These are phyloP conservation scores for Bucorvus abyssinicus DNA, from an alignment of 2,797 vertebrate genomes.

Conservation along the genomic window DNA sequence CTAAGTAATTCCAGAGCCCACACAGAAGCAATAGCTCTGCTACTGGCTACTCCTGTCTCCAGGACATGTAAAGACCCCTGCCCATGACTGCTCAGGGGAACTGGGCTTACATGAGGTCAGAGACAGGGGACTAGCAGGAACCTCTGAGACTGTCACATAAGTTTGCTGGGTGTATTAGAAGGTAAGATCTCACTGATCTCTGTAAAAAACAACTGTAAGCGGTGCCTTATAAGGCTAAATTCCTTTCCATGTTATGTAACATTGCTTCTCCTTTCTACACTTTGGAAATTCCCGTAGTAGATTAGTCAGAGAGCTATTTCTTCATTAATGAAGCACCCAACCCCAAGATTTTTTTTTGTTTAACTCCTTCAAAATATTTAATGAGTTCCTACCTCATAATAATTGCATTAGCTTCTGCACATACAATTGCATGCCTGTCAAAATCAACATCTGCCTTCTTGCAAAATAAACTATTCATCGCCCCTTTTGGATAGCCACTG, in stretches of 20 bases:
- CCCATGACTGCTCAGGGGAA: background rate
- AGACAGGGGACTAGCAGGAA: background rate
- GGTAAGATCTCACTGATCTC: background rate
- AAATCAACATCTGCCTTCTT: background rate
- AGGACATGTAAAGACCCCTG: background rate
- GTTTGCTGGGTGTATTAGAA: background rate
- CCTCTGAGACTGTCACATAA: background rate
- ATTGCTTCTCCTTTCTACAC: background rate
- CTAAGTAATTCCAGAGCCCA: background rate
- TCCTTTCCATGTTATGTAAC: background rate
- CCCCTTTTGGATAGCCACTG: slow-evolving; percentile 17
- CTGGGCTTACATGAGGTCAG: background rate
- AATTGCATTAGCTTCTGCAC: slow-evolving; percentile 19
- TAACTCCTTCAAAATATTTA: background rate
- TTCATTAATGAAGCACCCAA: background rate
- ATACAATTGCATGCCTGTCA: background rate
- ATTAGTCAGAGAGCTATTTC: background rate
- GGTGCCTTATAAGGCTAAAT: background rate
- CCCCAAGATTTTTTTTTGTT: background rate
- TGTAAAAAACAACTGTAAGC: background rate
- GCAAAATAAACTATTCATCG: background rate
- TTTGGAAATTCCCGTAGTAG: background rate
- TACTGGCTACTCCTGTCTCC: background rate
- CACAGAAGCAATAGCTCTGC: background rate
- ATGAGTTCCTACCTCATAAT: slow-evolving; percentile 1